These are phyloP conservation scores for Tipula lateralis DNA, from an alignment of 2,888 invertebrate species.

Conservation along the genomic window DNA sequence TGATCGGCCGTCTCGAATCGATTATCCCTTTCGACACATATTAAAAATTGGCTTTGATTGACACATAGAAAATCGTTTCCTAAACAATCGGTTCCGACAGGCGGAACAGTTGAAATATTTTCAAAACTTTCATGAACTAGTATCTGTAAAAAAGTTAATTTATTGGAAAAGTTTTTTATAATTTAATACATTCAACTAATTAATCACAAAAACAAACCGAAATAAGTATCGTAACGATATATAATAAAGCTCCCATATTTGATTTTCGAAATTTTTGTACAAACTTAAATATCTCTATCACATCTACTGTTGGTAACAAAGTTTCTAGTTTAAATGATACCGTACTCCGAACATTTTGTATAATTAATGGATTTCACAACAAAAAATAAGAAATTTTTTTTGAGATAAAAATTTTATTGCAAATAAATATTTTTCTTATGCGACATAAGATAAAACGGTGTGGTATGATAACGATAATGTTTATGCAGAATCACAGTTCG, in stretches of 20 bases:
- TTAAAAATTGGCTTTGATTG: background rate
- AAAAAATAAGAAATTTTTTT: background rate
- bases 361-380: background rate
- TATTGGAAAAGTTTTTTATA: background rate
- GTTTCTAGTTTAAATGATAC: background rate
- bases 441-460: background rate
- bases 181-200: too few relatives aligned
- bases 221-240: background rate
- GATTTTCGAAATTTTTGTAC: background rate
- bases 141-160: background rate
- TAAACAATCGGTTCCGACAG: background rate
- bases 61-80: background rate
- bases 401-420: background rate
- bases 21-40: background rate
- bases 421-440: background rate
- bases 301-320: background rate
- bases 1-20: background rate
- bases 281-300: background rate
- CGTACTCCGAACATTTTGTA: background rate
- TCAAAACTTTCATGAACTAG: background rate
- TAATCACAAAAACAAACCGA: background rate
- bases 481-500: background rate
- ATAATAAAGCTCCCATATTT: background rate
- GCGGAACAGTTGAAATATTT: background rate
- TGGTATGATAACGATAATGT: background rate